A percentile compares a stretch with the other conserved stretches of the same genome.
Evolutionary conservation across 2,113 vertebrate species (phyloP).

Genomic region (Actenoides hombroni): DNA sequence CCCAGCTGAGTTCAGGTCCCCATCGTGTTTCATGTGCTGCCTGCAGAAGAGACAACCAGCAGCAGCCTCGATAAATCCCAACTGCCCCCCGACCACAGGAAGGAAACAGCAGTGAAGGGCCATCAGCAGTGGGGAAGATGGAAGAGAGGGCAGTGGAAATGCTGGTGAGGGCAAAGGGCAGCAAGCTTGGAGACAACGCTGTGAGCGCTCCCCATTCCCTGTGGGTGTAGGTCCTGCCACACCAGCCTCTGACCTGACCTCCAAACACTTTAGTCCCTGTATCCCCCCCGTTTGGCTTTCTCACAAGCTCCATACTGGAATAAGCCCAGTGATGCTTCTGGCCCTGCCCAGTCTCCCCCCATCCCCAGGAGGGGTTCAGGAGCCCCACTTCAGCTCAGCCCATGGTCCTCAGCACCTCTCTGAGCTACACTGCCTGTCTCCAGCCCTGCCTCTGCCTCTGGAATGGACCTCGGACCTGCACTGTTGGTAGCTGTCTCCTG

Average conservation of each 20-base stretch:
- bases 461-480: rapidly evolving
- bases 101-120: neutral
- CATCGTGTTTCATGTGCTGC: neutral
- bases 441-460: neutral
- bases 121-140: neutral
- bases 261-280: rapidly evolving
- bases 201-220: rapidly evolving
- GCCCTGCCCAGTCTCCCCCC: neutral
- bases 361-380: neutral
- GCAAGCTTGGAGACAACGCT: neutral
- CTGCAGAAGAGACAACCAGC: neutral
- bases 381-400: neutral
- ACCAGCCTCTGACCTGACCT: rapidly evolving
- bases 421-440: rapidly evolving
- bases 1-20: neutral
- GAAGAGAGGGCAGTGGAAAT: neutral
- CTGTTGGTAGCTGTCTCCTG: neutral
- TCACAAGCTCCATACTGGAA: rapidly evolving
- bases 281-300: rapidly evolving
- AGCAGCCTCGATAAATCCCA: neutral
- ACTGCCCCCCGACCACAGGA: neutral
- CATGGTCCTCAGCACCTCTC: neutral
- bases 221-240: rapidly evolving
- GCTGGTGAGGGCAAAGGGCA: neutral
- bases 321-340: neutral